A percentile compares a stretch with the other conserved stretches of the same genome.
These are phyloP conservation scores for Macroramphosus scolopax DNA, from an alignment of 2,797 vertebrate genomes.

Conservation along the genomic window DNA sequence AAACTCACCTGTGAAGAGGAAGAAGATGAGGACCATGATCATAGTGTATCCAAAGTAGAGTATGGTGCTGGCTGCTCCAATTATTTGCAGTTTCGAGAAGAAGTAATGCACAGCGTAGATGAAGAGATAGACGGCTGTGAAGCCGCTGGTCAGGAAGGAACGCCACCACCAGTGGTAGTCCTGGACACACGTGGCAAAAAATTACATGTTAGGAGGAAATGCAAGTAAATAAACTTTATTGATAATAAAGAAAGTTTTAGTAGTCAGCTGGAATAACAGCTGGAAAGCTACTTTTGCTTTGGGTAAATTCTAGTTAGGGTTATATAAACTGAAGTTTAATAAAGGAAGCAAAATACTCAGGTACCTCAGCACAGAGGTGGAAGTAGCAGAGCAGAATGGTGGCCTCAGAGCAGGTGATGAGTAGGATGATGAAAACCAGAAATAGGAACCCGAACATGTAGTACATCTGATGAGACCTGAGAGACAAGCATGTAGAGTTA, in stretches of 20 bases:
- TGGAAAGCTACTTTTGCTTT: too few relatives aligned
- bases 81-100: constrained; percentile 90
- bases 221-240: too few relatives aligned
- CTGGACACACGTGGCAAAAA: constrained; percentile 61
- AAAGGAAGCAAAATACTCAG: neutral
- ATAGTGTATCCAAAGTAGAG: constrained; percentile 92
- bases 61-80: constrained; percentile 85
- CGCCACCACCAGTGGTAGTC: constrained; percentile 93
- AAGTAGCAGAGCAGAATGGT: constrained; percentile 92
- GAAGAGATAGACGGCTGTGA: constrained; percentile 89
- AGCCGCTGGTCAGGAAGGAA: constrained; percentile 89
- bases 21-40: constrained; percentile 94
- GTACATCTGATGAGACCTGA: constrained; percentile 94
- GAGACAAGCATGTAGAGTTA: constrained; percentile 7
- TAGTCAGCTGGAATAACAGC: too few relatives aligned
- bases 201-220: constrained; percentile 1
- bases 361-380: constrained; percentile 91
- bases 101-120: constrained; percentile 91
- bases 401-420: constrained; percentile 92
- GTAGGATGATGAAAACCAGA: constrained; percentile 90
- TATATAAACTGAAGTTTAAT: neutral
- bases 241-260: too few relatives aligned
- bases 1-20: constrained; percentile 89
- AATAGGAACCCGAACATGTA: constrained; percentile 95
- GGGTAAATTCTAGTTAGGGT: neutral